A percentile compares a stretch with the other conserved stretches of the same genome.
phyloP scores from a whole-genome alignment of 2,888 invertebrate species.

The Polymixis lichenea region DNA sequence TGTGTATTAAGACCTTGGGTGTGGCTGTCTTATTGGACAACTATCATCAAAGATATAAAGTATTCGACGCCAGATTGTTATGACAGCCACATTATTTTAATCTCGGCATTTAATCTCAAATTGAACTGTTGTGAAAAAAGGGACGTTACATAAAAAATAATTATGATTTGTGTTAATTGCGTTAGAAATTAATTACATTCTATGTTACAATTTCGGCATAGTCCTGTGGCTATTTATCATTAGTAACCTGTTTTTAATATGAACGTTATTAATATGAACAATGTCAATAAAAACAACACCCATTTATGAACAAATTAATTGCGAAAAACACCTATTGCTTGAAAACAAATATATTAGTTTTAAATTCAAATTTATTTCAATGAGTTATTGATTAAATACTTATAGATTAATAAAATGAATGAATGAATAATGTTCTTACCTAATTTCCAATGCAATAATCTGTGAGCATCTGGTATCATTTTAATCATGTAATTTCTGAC shows the following conservation, averaged over 20 bases:
- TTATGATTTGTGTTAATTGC: conserved; percentile 20
- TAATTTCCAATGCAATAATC: background rate
- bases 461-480: background rate
- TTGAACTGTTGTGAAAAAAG: conserved; percentile 26
- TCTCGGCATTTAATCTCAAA: conserved; percentile 23
- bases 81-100: conserved; percentile 9
- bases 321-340: background rate
- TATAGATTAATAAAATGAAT: conserved; percentile 1
- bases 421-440: background rate
- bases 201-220: conserved; percentile 20
- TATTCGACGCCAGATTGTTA: conserved; percentile 5
- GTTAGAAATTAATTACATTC: conserved; percentile 17
- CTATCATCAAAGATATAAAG: conserved; percentile 10
- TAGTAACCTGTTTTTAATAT: conserved; percentile 14
- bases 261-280: background rate
- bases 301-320: conserved; percentile 6
- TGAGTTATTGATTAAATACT: conserved; percentile 1
- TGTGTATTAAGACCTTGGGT: conserved; percentile 16
- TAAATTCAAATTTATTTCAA: conserved; percentile 9
- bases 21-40: conserved; percentile 16
- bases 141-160: conserved; percentile 25
- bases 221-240: background rate
- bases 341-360: conserved; percentile 14
- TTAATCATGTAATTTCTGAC: background rate
- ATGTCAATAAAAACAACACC: conserved; percentile 9